Percentiles rank a stretch among this genome's conserved stretches.
Conservation (phyloP, 2,888 invertebrate species). For the Cyclophora albipunctata region DNA sequence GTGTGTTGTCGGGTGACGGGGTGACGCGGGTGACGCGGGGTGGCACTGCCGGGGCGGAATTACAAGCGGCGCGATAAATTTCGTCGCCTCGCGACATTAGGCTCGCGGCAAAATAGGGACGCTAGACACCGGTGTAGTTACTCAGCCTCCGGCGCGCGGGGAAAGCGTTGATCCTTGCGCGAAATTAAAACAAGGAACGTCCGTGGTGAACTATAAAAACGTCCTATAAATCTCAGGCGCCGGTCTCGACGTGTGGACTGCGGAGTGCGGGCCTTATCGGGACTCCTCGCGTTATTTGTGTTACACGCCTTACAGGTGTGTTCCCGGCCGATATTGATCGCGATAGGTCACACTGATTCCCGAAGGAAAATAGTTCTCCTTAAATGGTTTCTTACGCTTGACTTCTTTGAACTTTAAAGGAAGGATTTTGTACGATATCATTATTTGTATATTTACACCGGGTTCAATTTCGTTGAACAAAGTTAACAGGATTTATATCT, state of each 20-base stretch:
- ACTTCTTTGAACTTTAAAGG: neutral
- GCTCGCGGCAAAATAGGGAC: constrained; percentile 54
- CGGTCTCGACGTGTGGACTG: constrained; percentile 51
- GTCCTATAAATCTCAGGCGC: constrained; percentile 57
- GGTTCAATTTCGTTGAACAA: no score
- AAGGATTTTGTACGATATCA: neutral
- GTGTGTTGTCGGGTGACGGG: constrained; percentile 65
- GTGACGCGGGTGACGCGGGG: constrained; percentile 50
- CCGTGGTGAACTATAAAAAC: constrained; percentile 62
- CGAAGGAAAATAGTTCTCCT: constrained; percentile 9
- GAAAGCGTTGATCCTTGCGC: constrained; percentile 52
- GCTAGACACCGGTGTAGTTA: constrained; percentile 26
- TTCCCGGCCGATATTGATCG: constrained; percentile 41
- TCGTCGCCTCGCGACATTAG: constrained; percentile 64
- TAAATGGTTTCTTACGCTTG: constrained; percentile 2
- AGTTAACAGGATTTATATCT: no score
- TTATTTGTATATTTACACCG: no score
- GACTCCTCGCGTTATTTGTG: constrained; percentile 49
- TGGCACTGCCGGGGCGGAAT: constrained; percentile 53
- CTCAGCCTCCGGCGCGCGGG: constrained; percentile 28
- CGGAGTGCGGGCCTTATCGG: constrained; percentile 42
- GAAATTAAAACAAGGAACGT: constrained; percentile 69
- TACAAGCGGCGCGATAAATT: constrained; percentile 73
- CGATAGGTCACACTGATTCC: constrained; percentile 27
- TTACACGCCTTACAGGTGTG: constrained; percentile 45